phyloP scores from a whole-genome alignment of 2,888 invertebrate genomes.

The Polydesmus complanatus region DNA sequence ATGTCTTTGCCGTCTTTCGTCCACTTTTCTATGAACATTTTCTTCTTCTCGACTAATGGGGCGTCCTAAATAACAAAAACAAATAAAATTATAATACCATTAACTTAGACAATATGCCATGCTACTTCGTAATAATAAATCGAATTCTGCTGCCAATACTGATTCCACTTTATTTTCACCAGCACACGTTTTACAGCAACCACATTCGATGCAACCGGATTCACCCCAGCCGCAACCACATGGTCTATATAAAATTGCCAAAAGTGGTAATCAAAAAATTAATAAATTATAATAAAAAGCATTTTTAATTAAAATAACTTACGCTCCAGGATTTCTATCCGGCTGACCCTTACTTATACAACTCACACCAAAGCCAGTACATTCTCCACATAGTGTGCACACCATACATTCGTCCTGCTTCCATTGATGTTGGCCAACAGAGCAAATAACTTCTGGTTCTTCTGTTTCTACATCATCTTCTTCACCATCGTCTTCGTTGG shows the following conservation, averaged over 20 bases:
- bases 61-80: slow-evolving; percentile 33
- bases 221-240: slow-evolving; percentile 94
- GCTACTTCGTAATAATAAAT: slow-evolving; percentile 21
- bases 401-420: slow-evolving; percentile 69
- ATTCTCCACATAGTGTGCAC: slow-evolving; percentile 79
- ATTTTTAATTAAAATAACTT: slow-evolving; percentile 35
- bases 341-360: slow-evolving; percentile 63
- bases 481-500: slow-evolving; percentile 32
- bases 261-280: background rate
- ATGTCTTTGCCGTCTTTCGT: slow-evolving; percentile 35
- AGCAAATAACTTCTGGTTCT: slow-evolving; percentile 41
- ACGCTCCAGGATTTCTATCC: slow-evolving; percentile 74
- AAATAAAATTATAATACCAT: background rate
- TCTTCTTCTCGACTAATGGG: slow-evolving; percentile 44
- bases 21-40: slow-evolving; percentile 42
- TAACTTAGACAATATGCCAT: too few relatives aligned
- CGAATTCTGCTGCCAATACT: slow-evolving; percentile 32
- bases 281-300: background rate
- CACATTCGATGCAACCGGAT: slow-evolving; percentile 83
- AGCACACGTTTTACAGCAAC: slow-evolving; percentile 79
- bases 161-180: slow-evolving; percentile 44
- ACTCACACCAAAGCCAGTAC: slow-evolving; percentile 78
- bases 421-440: slow-evolving; percentile 61
- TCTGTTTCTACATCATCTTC: slow-evolving; percentile 32
- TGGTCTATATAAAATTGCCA: slow-evolving; percentile 49